Evolutionary conservation across 2,888 invertebrate genomes (phyloP).

Genomic region (Papilio gigon): DNA sequence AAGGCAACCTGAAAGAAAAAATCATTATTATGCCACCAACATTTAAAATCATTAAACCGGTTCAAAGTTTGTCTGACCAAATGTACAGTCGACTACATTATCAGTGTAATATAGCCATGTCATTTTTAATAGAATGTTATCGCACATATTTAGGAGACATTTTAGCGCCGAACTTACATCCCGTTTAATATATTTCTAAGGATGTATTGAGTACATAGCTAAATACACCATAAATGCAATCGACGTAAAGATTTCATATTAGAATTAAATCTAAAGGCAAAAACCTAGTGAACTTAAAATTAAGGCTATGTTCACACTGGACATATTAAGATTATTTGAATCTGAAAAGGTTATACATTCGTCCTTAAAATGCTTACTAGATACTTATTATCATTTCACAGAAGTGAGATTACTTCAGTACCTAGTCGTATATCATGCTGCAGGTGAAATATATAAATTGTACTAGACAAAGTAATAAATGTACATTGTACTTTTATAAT

Average conservation of each 20-base stretch:
- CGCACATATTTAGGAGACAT: not conserved
- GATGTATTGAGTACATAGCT: not conserved
- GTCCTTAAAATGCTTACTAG: not conserved
- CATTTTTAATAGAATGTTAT: too few relatives aligned
- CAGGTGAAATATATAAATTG: slow-evolving; percentile 11
- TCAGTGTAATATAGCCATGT: not conserved
- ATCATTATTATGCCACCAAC: slow-evolving; percentile 25
- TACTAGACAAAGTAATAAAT: not conserved
- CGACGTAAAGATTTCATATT: not conserved
- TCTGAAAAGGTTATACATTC: not conserved
- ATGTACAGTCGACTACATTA: slow-evolving; percentile 33
- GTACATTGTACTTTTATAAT: slow-evolving; percentile 21
- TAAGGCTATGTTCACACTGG: slow-evolving; percentile 17
- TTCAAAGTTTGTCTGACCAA: slow-evolving; percentile 38
- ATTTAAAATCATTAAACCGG: slow-evolving; percentile 49
- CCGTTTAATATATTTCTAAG: not conserved
- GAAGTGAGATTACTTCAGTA: not conserved
- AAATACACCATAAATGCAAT: slow-evolving; percentile 1
- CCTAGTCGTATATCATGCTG: not conserved
- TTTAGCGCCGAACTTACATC: not conserved
- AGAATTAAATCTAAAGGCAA: not conserved
- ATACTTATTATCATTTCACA: too few relatives aligned
- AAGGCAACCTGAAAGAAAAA: slow-evolving; percentile 49
- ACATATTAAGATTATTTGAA: not conserved
- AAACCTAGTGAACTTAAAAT: slow-evolving; percentile 8